Conservation (phyloP, 2,113 vertebrate genomes). For the Odocoileus hemionus region DNA sequence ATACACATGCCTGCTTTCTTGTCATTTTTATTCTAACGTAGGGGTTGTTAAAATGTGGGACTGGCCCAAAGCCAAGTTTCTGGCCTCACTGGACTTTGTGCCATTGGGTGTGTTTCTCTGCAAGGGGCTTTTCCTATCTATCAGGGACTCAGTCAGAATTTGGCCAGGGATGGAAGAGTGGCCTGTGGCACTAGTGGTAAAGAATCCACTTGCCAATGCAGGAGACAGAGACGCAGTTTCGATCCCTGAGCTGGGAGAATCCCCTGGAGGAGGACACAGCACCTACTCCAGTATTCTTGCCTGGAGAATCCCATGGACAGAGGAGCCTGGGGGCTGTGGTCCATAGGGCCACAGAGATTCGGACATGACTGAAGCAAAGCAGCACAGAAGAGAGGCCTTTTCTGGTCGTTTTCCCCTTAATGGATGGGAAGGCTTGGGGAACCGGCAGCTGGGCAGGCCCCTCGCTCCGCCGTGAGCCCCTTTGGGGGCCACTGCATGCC, state of each 20-base stretch:
- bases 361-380: background rate
- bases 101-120: background rate
- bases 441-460: background rate
- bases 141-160: background rate
- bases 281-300: background rate
- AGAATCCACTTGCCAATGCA: background rate
- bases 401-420: too few species aligned
- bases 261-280: background rate
- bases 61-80: background rate
- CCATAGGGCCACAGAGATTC: background rate
- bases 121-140: background rate
- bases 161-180: background rate
- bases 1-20: background rate
- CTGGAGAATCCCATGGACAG: background rate
- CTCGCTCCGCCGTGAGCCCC: background rate
- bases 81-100: fast-evolving
- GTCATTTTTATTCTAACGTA: background rate
- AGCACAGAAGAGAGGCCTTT: background rate
- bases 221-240: background rate
- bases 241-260: background rate
- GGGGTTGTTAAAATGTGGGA: fast-evolving
- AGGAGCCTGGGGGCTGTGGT: background rate
- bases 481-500: background rate
- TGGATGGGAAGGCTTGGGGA: background rate
- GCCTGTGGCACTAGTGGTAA: background rate